Evolutionary conservation across 2,888 invertebrate genomes (phyloP).

Genomic region (Meiosimyza decipiens): DNA sequence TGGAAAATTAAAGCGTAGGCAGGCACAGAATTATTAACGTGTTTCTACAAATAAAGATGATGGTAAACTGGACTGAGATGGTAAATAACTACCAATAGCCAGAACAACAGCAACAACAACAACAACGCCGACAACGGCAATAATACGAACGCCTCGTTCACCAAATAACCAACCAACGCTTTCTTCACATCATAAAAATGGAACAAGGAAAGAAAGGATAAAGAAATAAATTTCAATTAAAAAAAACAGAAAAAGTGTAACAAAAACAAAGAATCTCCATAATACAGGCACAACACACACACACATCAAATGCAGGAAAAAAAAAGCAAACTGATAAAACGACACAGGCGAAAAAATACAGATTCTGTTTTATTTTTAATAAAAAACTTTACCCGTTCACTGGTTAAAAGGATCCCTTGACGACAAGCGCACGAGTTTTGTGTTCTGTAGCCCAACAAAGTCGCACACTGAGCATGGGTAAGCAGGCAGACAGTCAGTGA

Average conservation of each 20-base stretch:
- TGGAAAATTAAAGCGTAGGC: slow-evolving; percentile 8
- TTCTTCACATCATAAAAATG: slow-evolving; percentile 6
- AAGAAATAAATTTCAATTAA: slow-evolving; percentile 16
- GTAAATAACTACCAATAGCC: slow-evolving; percentile 4
- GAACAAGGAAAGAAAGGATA: slow-evolving; percentile 8
- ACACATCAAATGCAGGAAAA: background rate
- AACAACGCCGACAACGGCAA: background rate
- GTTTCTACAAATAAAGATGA: slow-evolving; percentile 18
- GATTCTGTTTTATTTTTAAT: slow-evolving; percentile 12
- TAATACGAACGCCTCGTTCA: slow-evolving; percentile 7
- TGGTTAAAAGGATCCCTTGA: slow-evolving; percentile 28
- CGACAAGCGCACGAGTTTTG: slow-evolving; percentile 33
- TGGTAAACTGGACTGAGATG: background rate
- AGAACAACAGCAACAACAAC: background rate
- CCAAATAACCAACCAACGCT: background rate
- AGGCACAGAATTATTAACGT: slow-evolving; percentile 10
- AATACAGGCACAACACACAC: slow-evolving; percentile 1
- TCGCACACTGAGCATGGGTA: background rate
- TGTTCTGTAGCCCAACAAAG: background rate
- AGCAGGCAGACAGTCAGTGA: background rate
- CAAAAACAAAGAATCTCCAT: slow-evolving; percentile 21
- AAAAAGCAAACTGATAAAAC: slow-evolving; percentile 1
- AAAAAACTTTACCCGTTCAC: slow-evolving; percentile 13
- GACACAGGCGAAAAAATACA: slow-evolving; percentile 5
- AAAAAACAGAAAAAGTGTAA: background rate